Percentiles rank a stretch among this genome's conserved stretches.
Conservation (phyloP, 1,140 invertebrate species). For the Cephus cinctus region DNA sequence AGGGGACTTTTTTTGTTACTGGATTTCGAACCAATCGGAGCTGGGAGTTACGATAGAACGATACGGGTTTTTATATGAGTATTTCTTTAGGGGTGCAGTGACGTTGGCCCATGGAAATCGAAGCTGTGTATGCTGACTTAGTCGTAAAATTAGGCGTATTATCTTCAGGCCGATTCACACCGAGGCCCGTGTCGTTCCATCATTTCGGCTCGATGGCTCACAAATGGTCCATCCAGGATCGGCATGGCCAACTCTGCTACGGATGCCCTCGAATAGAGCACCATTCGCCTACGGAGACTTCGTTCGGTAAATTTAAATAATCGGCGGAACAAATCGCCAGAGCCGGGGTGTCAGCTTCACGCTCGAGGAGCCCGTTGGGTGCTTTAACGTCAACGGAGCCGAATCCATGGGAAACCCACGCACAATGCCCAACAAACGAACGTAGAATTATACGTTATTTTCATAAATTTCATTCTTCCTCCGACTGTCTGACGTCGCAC, state of each 20-base stretch:
- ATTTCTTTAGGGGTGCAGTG: too few species aligned
- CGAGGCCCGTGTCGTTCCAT: slow-evolving; percentile 29
- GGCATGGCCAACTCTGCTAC: not conserved
- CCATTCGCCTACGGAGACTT: slow-evolving; percentile 19
- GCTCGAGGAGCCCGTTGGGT: too few species aligned
- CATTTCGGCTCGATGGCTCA: slow-evolving; percentile 29
- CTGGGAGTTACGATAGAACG: too few species aligned
- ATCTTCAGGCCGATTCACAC: slow-evolving; percentile 24
- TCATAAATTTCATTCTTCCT: not conserved
- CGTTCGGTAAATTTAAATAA: slow-evolving; percentile 23
- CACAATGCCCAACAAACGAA: not conserved
- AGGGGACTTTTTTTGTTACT: too few species aligned
- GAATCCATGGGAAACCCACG: not conserved
- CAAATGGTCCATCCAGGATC: slow-evolving; percentile 27
- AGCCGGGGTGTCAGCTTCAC: not conserved
- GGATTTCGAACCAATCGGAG: too few species aligned
- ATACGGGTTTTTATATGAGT: too few species aligned
- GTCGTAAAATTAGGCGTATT: too few species aligned
- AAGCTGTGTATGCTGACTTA: too few species aligned
- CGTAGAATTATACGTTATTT: not conserved
- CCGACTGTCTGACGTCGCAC: too few species aligned
- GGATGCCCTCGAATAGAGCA: slow-evolving; percentile 17
- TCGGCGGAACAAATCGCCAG: slow-evolving; percentile 27
- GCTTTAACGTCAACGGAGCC: too few species aligned
- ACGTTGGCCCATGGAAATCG: too few species aligned